Percentiles rank a stretch among this genome's conserved stretches.
Conservation (phyloP, 23 tunicate species). For the Halocynthia aurantium region DNA sequence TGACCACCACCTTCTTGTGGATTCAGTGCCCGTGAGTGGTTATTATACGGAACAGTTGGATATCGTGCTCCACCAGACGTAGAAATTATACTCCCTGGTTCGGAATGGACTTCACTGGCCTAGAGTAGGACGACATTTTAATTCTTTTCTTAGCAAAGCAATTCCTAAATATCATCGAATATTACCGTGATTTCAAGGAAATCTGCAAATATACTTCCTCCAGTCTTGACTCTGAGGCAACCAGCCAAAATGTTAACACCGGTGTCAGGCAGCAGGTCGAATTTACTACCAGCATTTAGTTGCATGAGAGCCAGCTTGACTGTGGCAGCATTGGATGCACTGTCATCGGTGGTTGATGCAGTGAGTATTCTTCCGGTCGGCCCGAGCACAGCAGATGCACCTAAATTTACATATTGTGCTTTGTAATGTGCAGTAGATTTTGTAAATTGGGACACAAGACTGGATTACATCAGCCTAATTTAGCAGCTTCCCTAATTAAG, state of each 20-base stretch:
- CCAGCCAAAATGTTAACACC: slow-evolving; percentile 25
- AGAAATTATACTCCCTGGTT: slow-evolving; percentile 24
- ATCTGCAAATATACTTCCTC: slow-evolving; percentile 18
- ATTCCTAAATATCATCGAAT: too few species aligned
- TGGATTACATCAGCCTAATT: too few species aligned
- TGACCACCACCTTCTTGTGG: slow-evolving; percentile 28
- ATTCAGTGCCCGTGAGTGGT: background rate
- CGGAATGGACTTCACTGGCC: slow-evolving; percentile 10
- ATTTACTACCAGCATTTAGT: slow-evolving; percentile 14
- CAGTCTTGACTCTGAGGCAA: slow-evolving; percentile 14
- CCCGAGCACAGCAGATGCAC: slow-evolving; percentile 6
- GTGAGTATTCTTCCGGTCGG: slow-evolving; percentile 16
- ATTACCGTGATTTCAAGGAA: background rate
- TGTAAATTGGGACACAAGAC: too few species aligned
- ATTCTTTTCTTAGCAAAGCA: too few species aligned
- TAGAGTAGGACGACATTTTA: background rate
- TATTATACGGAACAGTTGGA: background rate
- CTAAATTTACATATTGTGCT: too few species aligned
- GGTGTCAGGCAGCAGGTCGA: slow-evolving; percentile 11
- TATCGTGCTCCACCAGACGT: slow-evolving; percentile 12
- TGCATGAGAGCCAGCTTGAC: slow-evolving; percentile 12
- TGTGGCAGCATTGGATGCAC: background rate
- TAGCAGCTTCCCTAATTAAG: too few species aligned
- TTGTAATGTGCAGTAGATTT: too few species aligned
- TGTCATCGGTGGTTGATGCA: background rate